Evolutionary conservation across 2,888 invertebrate species (phyloP), one percentile per base, ranked within the genome.

Genomic region (Diploptera punctata): DNA sequence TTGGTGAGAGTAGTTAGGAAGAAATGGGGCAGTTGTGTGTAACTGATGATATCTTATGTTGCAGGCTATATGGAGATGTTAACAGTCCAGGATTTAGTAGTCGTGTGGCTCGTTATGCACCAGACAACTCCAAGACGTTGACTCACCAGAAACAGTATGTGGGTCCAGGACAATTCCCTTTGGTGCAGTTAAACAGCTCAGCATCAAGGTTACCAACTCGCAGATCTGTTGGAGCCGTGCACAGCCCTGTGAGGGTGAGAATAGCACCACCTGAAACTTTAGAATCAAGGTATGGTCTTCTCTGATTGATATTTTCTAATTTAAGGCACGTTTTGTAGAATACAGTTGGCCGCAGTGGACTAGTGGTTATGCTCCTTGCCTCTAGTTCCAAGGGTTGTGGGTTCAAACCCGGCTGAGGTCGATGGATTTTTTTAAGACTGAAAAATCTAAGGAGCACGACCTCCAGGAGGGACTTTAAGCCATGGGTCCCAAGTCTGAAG

Each of bases 81-180:
- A 47, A 24, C 21, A 65, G 65, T 18, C 65, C 65, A 26, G 65
- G 65, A 16, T 44, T 65, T 3, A 65, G 44, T 13, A 65, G 65
- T 29, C 65, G 65, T 7, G 29, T 65, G 21, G 65, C 65, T n/a
- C 65, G n/a, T 47, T 65, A 43, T 44, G 47, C 65, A 16, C 19
- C 4, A 3, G 65, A 65, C 10, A 33, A 43, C n/a, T 1, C 62
- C 9, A 33, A 62, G 43, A 43, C 24, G 21, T 21, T 62, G 33
- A 65, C 44, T 7, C 65, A 65, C 33, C 65, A 65, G 26, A 65
- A 65, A n/a, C 43, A 65, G n/a, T 65, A 65, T 26, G 21, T 24
- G 2, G 47, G 65, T 10, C 65, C 65, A 26, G 65, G 65, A 26
- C 44, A 65, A 24, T 65, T 65, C 26, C 65, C 65, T 65, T 44